Evolutionary conservation across 2,888 invertebrate species (phyloP).

Genomic region (Dolomedes plantarius): DNA sequence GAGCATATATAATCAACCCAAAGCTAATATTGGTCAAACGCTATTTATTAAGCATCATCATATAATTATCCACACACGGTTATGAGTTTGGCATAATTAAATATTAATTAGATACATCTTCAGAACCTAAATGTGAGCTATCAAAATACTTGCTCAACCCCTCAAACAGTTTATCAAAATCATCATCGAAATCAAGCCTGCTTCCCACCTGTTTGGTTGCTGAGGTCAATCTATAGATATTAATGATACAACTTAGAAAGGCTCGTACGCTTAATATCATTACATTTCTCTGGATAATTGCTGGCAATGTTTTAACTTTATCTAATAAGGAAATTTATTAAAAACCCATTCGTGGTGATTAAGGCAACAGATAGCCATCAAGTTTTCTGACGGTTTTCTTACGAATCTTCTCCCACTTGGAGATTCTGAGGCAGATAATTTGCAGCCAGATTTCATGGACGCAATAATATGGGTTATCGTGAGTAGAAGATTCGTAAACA

Average conservation of each 20-base stretch:
- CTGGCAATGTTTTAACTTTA: constrained; percentile 32
- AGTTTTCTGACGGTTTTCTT: constrained; percentile 24
- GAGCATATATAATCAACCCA: no score
- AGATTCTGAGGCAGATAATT: constrained; percentile 36
- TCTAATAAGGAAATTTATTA: constrained; percentile 49
- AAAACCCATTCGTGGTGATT: constrained; percentile 42
- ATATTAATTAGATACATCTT: not conserved
- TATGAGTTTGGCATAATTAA: no score
- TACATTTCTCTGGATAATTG: constrained; percentile 12
- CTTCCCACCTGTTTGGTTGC: constrained; percentile 37
- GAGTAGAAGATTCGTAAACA: constrained; percentile 1
- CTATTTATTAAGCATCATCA: no score
- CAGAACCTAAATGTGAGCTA: not conserved
- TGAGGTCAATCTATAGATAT: constrained; percentile 43
- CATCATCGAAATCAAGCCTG: constrained; percentile 7
- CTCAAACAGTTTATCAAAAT: constrained; percentile 33
- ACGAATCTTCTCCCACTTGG: not conserved
- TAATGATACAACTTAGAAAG: constrained; percentile 40
- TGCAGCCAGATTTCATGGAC: constrained; percentile 40
- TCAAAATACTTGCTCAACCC: constrained; percentile 22
- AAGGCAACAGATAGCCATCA: constrained; percentile 37
- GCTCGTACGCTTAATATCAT: not conserved
- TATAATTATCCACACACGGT: no score
- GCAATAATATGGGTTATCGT: constrained; percentile 36
- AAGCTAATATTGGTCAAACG: no score